Conservation (phyloP, 2,888 invertebrate species). For the Caenorhabditis drosophilae region DNA sequence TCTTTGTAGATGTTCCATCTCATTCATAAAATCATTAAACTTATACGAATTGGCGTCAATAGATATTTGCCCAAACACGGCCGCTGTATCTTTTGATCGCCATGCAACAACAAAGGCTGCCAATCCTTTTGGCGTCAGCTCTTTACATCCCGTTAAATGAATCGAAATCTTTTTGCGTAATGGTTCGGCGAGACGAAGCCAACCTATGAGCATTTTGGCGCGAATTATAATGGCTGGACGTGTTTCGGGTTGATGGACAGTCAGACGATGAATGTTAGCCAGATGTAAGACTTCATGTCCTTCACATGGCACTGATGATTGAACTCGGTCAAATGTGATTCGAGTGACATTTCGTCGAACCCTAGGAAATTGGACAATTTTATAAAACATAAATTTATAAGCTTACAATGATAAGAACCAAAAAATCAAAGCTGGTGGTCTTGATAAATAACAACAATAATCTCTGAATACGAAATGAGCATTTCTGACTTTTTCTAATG, state of each 20-base stretch:
- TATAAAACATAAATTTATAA: too few relatives aligned
- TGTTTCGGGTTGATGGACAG: conserved; percentile 24
- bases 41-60: conserved; percentile 36
- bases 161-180: conserved; percentile 27
- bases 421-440: conserved; percentile 32
- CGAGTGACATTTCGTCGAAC: conserved; percentile 12
- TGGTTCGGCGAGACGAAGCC: conserved; percentile 18
- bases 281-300: conserved; percentile 25
- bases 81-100: conserved; percentile 7
- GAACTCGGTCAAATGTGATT: conserved; percentile 33
- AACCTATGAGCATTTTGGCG: conserved; percentile 7
- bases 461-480: conserved; percentile 35
- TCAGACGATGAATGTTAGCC: conserved; percentile 19
- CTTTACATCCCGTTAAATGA: conserved; percentile 27
- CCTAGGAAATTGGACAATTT: not conserved
- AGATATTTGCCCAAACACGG: conserved; percentile 27
- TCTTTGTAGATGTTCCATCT: conserved; percentile 20
- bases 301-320: conserved; percentile 13
- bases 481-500: conserved; percentile 5
- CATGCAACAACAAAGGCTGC: conserved; percentile 14
- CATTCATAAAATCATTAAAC: conserved; percentile 27
- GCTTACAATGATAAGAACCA: conserved; percentile 23
- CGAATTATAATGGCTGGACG: conserved; percentile 14
- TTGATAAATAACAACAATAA: conserved; percentile 25
- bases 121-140: conserved; percentile 22